Percentiles rank a stretch among this genome's conserved stretches.
Evolutionary conservation across 2,888 invertebrate species (phyloP).

Genomic region (Fragum sueziense): DNA sequence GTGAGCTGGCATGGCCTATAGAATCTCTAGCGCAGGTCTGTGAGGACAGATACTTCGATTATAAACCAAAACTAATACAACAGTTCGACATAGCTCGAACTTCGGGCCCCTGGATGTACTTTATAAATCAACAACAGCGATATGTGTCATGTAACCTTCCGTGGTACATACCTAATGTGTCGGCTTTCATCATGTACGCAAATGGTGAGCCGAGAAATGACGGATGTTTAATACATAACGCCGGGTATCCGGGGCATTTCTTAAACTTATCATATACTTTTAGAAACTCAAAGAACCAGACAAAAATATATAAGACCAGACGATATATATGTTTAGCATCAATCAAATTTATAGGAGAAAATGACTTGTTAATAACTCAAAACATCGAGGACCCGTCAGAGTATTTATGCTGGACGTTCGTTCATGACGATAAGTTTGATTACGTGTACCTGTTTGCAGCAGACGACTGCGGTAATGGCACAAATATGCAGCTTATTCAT

Average conservation of each 20-base stretch:
- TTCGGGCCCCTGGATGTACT: conserved; percentile 54
- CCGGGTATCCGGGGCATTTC: conserved; percentile 38
- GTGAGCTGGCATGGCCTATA: conserved; percentile 56
- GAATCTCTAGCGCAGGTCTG: conserved; percentile 50
- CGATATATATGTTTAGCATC: conserved; percentile 57
- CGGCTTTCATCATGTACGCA: conserved; percentile 51
- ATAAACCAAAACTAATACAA: conserved; percentile 31
- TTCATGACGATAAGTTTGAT: conserved; percentile 29
- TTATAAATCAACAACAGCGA: conserved; percentile 46
- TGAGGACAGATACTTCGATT: conserved; percentile 56
- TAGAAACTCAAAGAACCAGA: conserved; percentile 27
- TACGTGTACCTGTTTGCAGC: conserved; percentile 53
- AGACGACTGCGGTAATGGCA: conserved; percentile 57
- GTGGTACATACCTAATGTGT: conserved; percentile 58
- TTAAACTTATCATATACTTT: conserved; percentile 50
- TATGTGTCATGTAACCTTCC: conserved; percentile 56
- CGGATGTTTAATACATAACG: conserved; percentile 46
- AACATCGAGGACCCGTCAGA: conserved; percentile 30
- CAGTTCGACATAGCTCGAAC: conserved; percentile 39
- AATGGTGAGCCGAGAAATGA: conserved; percentile 32
- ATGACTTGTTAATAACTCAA: conserved; percentile 54
- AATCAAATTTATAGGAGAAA: conserved; percentile 54
- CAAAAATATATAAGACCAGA: conserved; percentile 28
- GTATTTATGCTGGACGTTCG: conserved; percentile 59
- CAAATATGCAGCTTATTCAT: conserved; percentile 56